Percentiles rank a stretch among this genome's conserved stretches.
phyloP scores from a whole-genome alignment of 2,888 invertebrate genomes.

The Lingula anatina region DNA sequence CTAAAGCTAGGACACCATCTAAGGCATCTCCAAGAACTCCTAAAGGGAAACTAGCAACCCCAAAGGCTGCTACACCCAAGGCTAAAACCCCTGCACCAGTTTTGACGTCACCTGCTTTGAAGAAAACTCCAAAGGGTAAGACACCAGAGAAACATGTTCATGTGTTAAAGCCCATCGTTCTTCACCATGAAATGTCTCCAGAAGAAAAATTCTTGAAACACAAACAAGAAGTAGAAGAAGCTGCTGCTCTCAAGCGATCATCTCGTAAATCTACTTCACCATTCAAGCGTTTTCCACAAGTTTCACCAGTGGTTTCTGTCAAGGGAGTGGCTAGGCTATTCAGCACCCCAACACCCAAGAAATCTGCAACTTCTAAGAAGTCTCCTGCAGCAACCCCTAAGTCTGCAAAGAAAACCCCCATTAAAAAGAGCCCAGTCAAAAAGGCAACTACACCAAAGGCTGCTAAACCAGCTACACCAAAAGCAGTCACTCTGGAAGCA shows the following conservation, averaged over 20 bases:
- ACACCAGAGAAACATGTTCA: constrained; percentile 10
- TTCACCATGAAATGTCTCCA: no score
- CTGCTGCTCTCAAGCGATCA: no score
- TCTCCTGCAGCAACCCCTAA: constrained; percentile 6
- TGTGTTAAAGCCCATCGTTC: neutral
- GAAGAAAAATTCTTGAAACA: no score
- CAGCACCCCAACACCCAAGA: no score
- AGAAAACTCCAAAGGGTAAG: constrained; percentile 7
- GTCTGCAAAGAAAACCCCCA: neutral
- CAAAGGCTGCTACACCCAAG: constrained; percentile 5
- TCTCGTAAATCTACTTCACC: no score
- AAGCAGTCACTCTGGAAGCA: constrained; percentile 3
- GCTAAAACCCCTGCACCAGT: neutral
- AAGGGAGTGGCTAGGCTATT: no score
- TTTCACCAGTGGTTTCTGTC: no score
- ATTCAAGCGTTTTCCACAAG: no score
- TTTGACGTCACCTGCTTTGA: constrained; percentile 3
- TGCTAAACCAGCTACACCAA: constrained; percentile 1
- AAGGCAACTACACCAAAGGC: constrained; percentile 1
- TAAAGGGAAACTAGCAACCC: neutral
- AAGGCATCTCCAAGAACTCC: constrained; percentile 2
- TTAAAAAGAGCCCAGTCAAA: neutral
- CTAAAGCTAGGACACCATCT: constrained; percentile 3
- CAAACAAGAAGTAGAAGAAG: no score
- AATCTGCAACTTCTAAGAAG: constrained; percentile 3